These are phyloP conservation scores for Acromyrmex charruanus DNA, from an alignment of 1,140 invertebrate genomes.

Conservation along the genomic window DNA sequence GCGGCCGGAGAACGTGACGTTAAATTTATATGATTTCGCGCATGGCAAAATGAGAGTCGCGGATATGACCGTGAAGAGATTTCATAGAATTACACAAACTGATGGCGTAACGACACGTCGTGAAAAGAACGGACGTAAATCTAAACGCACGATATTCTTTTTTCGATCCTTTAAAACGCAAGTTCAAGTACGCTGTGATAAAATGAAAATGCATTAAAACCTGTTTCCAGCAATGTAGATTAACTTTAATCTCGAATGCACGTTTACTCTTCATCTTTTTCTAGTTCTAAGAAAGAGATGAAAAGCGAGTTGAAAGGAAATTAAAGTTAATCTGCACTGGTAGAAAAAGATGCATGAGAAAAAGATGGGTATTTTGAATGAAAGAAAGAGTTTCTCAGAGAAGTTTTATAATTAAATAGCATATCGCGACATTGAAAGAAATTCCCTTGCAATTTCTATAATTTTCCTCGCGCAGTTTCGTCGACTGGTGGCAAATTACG, in stretches of 20 bases:
- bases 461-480: conserved; percentile 47
- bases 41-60: conserved; percentile 21
- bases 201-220: background rate
- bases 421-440: background rate
- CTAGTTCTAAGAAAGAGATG: no score
- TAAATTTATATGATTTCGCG: conserved; percentile 63
- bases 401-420: background rate
- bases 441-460: conserved; percentile 18
- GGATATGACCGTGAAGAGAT: conserved; percentile 41
- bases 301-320: no score
- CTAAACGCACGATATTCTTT: background rate
- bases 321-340: no score
- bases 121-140: background rate
- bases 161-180: background rate
- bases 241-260: no score
- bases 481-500: conserved; percentile 39
- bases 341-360: background rate
- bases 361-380: background rate
- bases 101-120: conserved; percentile 39
- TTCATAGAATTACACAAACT: conserved; percentile 46
- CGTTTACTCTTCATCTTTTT: no score
- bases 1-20: conserved; percentile 56
- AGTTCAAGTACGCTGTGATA: background rate
- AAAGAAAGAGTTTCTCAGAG: background rate
- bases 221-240: no score